Conservation (phyloP, 2,888 invertebrate species). For the Nipponacmea schrenckii region DNA sequence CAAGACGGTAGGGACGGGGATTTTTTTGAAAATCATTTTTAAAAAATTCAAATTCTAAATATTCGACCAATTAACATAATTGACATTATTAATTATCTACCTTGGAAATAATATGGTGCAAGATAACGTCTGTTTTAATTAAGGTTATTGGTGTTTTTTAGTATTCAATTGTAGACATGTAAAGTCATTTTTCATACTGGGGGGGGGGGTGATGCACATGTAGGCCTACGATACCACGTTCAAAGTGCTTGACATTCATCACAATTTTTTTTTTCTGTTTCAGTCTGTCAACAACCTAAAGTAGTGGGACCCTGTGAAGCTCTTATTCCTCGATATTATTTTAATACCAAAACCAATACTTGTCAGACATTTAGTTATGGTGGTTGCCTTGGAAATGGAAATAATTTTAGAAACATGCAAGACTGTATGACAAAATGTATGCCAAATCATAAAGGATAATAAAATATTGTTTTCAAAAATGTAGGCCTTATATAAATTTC, state of each 20-base stretch:
- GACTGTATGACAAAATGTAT: slow-evolving; percentile 19
- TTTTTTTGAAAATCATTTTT: not conserved
- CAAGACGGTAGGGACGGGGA: not conserved
- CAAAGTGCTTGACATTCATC: too few species aligned
- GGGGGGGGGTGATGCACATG: too few species aligned
- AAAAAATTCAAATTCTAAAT: too few species aligned
- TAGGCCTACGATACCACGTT: too few species aligned
- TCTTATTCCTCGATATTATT: not conserved
- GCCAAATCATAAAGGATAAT: not conserved
- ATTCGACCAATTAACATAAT: not conserved
- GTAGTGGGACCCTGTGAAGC: not conserved
- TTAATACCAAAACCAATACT: not conserved
- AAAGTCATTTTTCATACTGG: too few species aligned
- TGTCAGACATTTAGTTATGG: not conserved
- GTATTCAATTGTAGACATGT: too few species aligned
- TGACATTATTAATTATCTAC: too few species aligned
- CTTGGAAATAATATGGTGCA: too few species aligned
- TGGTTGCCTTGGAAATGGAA: slow-evolving; percentile 21
- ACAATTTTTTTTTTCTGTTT: not conserved
- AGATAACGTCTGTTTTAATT: too few species aligned
- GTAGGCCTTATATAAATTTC: too few species aligned
- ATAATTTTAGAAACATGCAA: slow-evolving; percentile 17
- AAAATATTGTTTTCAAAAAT: not conserved
- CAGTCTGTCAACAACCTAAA: not conserved
- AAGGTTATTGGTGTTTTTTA: too few species aligned